Conservation (phyloP, 1,140 invertebrate species). For the Lucilia sericata region DNA sequence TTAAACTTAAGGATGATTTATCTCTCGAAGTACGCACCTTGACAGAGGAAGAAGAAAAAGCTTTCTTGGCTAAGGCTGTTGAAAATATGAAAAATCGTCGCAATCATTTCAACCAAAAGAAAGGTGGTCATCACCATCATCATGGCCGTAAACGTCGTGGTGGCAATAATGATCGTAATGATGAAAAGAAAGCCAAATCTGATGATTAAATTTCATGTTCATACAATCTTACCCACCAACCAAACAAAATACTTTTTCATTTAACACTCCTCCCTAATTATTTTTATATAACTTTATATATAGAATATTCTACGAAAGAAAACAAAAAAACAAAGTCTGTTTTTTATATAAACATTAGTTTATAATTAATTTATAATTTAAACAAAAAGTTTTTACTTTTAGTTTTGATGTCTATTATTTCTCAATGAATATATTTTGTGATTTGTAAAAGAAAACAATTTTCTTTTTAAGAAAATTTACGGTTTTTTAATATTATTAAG, state of each 20-base stretch:
- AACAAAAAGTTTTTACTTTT: no score
- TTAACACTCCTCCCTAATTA: background rate
- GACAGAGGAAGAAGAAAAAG: conserved; percentile 78
- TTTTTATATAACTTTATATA: no score
- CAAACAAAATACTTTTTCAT: background rate
- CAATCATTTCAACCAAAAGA: conserved; percentile 65
- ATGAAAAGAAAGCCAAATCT: conserved; percentile 54
- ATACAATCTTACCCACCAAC: background rate
- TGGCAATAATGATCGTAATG: conserved; percentile 55
- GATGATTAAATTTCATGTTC: conserved; percentile 22
- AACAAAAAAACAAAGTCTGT: no score
- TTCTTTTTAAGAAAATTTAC: no score
- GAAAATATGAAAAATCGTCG: conserved; percentile 74
- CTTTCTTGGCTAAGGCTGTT: conserved; percentile 75
- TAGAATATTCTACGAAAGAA: no score
- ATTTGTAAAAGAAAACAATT: no score
- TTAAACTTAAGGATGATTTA: conserved; percentile 68
- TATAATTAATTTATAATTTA: no score
- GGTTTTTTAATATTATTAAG: no score
- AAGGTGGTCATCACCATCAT: conserved; percentile 56
- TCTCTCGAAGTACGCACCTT: conserved; percentile 73
- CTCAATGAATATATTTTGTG: no score
- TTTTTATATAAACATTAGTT: no score
- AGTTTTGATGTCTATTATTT: no score
- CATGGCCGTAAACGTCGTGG: conserved; percentile 66